These are phyloP conservation scores for Spodoptera exigua DNA, from an alignment of 2,888 invertebrate species.

Conservation along the genomic window DNA sequence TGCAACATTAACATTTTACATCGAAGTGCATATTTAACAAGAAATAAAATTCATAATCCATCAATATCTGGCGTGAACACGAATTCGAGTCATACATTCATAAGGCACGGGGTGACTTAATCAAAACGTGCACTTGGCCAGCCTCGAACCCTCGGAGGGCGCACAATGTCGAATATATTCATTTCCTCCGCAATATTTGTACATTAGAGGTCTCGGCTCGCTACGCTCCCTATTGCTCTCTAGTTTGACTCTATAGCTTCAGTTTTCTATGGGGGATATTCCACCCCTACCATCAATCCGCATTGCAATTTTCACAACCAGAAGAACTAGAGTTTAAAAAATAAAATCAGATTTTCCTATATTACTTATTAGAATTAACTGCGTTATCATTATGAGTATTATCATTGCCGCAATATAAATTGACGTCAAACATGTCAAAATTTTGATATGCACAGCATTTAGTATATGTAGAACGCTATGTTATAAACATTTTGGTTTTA, in stretches of 20 bases:
- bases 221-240: slow-evolving; percentile 76
- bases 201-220: slow-evolving; percentile 88
- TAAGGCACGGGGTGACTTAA: slow-evolving; percentile 80
- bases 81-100: slow-evolving; percentile 79
- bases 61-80: slow-evolving; percentile 66
- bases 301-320: background rate
- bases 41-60: slow-evolving; percentile 70
- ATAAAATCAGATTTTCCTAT: background rate
- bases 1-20: slow-evolving; percentile 20
- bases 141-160: slow-evolving; percentile 41
- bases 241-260: slow-evolving; percentile 78
- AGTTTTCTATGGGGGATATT: slow-evolving; percentile 69
- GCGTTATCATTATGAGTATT: background rate
- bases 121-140: slow-evolving; percentile 82
- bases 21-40: slow-evolving; percentile 50
- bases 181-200: slow-evolving; percentile 89
- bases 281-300: slow-evolving; percentile 62
- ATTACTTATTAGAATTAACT: background rate
- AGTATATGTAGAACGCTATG: background rate
- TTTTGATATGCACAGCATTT: background rate
- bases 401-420: slow-evolving; percentile 13
- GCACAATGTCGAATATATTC: slow-evolving; percentile 83
- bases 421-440: slow-evolving; percentile 16
- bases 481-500: background rate
- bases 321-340: background rate